Percentiles rank a stretch among this genome's conserved stretches.
Conservation (phyloP, 2,113 vertebrate genomes). For the Urocitellus parryii region DNA sequence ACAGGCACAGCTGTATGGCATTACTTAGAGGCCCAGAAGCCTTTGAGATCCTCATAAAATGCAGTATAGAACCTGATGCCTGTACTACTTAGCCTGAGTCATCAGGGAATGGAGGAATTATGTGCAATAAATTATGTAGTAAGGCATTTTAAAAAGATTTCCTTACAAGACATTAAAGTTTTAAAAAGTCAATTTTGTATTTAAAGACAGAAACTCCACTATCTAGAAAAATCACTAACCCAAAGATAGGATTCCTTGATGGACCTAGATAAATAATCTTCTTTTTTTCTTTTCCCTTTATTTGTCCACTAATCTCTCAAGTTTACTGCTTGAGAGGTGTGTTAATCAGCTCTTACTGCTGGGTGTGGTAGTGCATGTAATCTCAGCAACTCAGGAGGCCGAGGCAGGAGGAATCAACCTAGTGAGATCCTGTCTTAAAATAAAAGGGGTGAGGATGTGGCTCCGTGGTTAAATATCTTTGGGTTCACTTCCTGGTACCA, state of each 20-base stretch:
- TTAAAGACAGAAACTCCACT: slow-evolving; percentile 20
- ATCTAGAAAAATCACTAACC: slow-evolving; percentile 35
- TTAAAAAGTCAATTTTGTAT: slow-evolving; percentile 62
- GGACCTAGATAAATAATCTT: neutral
- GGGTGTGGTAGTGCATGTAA: no score
- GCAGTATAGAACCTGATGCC: neutral
- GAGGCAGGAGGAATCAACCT: no score
- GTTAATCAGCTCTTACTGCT: neutral
- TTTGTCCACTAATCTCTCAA: neutral
- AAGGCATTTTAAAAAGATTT: slow-evolving; percentile 64
- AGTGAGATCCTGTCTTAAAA: no score
- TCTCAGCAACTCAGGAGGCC: no score
- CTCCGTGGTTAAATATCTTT: no score
- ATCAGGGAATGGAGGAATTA: neutral
- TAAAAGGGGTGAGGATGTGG: no score
- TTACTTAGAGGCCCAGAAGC: neutral
- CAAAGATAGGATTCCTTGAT: neutral
- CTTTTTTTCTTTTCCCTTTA: neutral
- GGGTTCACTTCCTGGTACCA: no score
- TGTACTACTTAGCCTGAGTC: neutral
- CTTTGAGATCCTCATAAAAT: neutral
- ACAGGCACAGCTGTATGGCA: neutral
- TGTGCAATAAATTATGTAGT: slow-evolving; percentile 43
- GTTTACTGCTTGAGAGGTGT: neutral
- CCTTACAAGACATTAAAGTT: slow-evolving; percentile 41